Percentiles rank a stretch among this genome's conserved stretches.
Conservation (phyloP, 2,797 vertebrate genomes). For the Vespertilio murinus region DNA sequence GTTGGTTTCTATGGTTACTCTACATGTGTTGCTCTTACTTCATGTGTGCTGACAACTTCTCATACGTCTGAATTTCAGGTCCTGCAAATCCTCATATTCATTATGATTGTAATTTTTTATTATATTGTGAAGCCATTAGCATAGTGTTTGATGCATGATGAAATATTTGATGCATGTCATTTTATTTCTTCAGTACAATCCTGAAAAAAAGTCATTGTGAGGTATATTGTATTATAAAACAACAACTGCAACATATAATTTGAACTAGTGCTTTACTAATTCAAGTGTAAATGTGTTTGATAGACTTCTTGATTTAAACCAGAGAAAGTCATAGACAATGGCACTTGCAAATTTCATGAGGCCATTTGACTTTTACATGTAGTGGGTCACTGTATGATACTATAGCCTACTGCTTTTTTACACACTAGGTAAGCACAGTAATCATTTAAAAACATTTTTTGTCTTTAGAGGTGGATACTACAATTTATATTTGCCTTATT, state of each 20-base stretch:
- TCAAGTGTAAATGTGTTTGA: background rate
- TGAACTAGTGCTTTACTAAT: background rate
- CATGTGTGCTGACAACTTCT: background rate
- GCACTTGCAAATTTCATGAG: background rate
- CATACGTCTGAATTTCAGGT: background rate
- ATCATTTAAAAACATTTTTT: background rate
- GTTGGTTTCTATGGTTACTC: background rate
- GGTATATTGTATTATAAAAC: background rate
- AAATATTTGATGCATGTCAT: background rate
- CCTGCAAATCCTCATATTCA: background rate
- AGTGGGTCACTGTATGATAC: background rate
- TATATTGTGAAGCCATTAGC: background rate
- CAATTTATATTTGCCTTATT: background rate
- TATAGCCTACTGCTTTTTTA: background rate
- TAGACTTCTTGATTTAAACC: background rate
- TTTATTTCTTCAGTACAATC: constrained; percentile 25
- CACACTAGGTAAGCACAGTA: background rate
- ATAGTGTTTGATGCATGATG: background rate
- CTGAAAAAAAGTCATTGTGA: background rate
- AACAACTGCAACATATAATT: background rate
- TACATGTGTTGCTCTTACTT: background rate
- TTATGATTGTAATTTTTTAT: background rate
- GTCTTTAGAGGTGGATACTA: background rate
- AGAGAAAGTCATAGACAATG: background rate
- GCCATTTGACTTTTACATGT: background rate